phyloP scores from a whole-genome alignment of 2,797 vertebrate species.

The Hephaestus fuliginosus region DNA sequence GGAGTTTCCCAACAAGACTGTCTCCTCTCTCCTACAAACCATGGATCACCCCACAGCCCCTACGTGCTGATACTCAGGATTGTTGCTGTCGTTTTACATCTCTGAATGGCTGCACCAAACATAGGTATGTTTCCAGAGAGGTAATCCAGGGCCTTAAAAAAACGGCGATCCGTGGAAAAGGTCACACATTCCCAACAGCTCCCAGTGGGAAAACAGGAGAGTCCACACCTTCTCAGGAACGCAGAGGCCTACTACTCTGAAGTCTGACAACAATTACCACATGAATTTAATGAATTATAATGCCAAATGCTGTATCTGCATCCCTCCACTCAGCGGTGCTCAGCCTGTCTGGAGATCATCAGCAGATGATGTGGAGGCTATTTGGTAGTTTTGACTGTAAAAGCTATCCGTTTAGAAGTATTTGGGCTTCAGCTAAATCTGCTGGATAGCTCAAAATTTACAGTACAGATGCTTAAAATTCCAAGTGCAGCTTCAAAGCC shows the following conservation, averaged over 20 bases:
- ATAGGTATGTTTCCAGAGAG: constrained; percentile 62
- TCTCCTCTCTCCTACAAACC: constrained; percentile 59
- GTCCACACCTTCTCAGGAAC: constrained; percentile 78
- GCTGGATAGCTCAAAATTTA: constrained; percentile 30
- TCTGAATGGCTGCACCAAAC: constrained; percentile 40
- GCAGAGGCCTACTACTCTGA: constrained; percentile 66
- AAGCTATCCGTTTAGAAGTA: constrained; percentile 22
- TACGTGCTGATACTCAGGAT: constrained; percentile 54
- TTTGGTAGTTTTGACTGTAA: constrained; percentile 35
- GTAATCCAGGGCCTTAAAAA: constrained; percentile 61
- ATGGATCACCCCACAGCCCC: constrained; percentile 59
- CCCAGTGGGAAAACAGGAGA: constrained; percentile 73
- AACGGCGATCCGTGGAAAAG: constrained; percentile 65
- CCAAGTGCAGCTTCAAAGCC: constrained; percentile 23
- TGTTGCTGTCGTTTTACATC: constrained; percentile 62
- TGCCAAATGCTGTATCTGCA: constrained; percentile 66
- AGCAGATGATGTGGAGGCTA: constrained; percentile 40
- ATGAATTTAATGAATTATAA: constrained; percentile 72
- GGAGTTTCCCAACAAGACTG: constrained; percentile 68
- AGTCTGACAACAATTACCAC: constrained; percentile 83
- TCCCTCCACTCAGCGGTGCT: constrained; percentile 50
- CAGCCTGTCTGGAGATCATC: constrained; percentile 69
- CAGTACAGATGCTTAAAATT: constrained; percentile 45
- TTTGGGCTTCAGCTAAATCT: constrained; percentile 40
- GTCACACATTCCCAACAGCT: constrained; percentile 75